phyloP scores from a whole-genome alignment of 2,888 invertebrate genomes.

The Platycheirus albimanus region DNA sequence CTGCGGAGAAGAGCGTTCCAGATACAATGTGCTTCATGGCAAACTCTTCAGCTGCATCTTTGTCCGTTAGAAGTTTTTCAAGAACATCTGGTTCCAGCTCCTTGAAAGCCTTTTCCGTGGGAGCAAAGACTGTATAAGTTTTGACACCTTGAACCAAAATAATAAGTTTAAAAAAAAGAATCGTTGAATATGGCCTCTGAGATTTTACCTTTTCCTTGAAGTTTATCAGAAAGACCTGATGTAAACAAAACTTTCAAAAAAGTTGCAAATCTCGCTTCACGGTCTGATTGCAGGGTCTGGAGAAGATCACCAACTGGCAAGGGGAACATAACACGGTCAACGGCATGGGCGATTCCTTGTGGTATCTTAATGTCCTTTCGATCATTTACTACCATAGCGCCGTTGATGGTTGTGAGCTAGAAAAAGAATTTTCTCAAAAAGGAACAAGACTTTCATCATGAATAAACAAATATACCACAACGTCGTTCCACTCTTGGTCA shows the following conservation, averaged over 20 bases:
- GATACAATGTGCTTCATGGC: slow-evolving; percentile 90
- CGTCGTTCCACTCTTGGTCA: slow-evolving; percentile 94
- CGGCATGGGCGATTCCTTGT: slow-evolving; percentile 92
- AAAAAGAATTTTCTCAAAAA: background rate
- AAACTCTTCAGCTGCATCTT: slow-evolving; percentile 87
- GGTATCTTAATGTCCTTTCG: slow-evolving; percentile 92
- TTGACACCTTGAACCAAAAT: slow-evolving; percentile 88
- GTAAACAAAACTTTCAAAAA: slow-evolving; percentile 90
- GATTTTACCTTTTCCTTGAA: slow-evolving; percentile 81
- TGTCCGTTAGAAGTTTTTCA: slow-evolving; percentile 85
- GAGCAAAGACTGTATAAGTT: slow-evolving; percentile 93
- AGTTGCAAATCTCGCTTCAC: slow-evolving; percentile 90
- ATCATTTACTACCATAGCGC: slow-evolving; percentile 91
- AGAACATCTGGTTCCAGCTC: slow-evolving; percentile 86
- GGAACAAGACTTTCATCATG: too few relatives aligned
- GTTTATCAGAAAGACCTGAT: slow-evolving; percentile 89
- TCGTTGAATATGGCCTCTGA: background rate
- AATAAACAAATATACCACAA: slow-evolving; percentile 84
- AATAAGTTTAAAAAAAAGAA: too few relatives aligned
- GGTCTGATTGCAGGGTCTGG: slow-evolving; percentile 92
- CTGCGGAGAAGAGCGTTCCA: slow-evolving; percentile 92
- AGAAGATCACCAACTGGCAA: slow-evolving; percentile 93
- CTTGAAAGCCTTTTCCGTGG: slow-evolving; percentile 91
- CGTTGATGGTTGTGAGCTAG: slow-evolving; percentile 92
- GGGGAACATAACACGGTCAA: slow-evolving; percentile 95